A percentile compares a stretch with the other conserved stretches of the same genome.
Conservation (phyloP, 2,113 vertebrate genomes). For the Chinchilla lanigera region DNA sequence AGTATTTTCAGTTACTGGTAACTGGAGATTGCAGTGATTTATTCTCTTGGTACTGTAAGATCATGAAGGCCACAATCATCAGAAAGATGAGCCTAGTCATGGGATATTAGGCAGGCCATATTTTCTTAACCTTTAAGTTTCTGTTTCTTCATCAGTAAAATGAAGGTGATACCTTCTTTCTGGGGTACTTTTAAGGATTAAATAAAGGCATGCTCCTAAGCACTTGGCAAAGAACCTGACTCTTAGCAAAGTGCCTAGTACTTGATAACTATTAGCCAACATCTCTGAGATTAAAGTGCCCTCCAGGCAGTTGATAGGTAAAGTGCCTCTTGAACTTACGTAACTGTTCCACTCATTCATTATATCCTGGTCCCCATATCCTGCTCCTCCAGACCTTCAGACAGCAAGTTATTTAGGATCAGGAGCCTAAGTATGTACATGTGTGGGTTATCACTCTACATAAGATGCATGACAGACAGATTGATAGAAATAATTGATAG, state of each 20-base stretch:
- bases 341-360: neutral
- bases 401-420: neutral
- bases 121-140: neutral
- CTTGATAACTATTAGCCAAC: constrained; percentile 27
- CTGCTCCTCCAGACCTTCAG: neutral
- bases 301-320: neutral
- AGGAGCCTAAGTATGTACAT: neutral
- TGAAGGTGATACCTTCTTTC: neutral
- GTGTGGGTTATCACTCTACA: neutral
- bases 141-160: neutral
- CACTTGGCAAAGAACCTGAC: constrained; percentile 24
- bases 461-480: neutral
- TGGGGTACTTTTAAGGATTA: neutral
- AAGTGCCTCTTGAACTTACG: neutral
- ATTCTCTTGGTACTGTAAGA: neutral
- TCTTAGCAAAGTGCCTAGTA: neutral
- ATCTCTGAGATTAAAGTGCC: constrained; percentile 7
- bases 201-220: neutral
- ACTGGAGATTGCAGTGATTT: neutral
- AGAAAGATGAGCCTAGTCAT: too few relatives aligned
- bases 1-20: neutral
- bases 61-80: neutral
- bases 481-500: neutral
- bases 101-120: neutral
- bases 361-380: neutral